Evolutionary conservation across 2,797 vertebrate genomes (phyloP), one percentile per base, ranked within the genome.

Genomic region (Poeciliopsis gracilis): DNA sequence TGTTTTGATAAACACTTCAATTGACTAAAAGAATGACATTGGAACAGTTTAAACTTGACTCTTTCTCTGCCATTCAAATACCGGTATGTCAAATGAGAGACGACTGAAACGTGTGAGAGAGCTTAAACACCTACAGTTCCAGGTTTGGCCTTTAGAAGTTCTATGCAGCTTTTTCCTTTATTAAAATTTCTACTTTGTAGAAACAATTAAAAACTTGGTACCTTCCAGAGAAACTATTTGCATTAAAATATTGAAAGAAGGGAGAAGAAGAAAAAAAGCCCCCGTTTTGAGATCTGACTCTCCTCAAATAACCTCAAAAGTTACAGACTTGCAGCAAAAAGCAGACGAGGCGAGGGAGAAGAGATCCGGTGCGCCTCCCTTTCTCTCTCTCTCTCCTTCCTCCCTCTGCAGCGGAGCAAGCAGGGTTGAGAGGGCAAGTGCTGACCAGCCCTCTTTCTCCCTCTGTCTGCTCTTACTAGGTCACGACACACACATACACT

Each of bases 361-460:
- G 84, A 87, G 90, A 93, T 82, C 46, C 85, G 88, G 86, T 86
- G 79, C 88, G 78, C 80, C 81, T 69, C 66, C 66, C 38, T 43
- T 51, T 76, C 76, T 46, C 78, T 61, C 76, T 46, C 78, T 67
- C 49, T 75, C 69, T 78, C 73, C 43, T 38, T 76, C 77, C 72
- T 70, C 77, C 67, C 78, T 49, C 45, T 96, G 95, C 94, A 95
- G 92, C 84, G 73, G 86, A 91, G 94, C 95, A 95, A 95, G 93
- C 94, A 90, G 95, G 94, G 95, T 96, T 96, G 95, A 96, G 91
- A 96, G 97, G 96, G 92, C 97, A 96, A 94, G 91, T 95, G 94
- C 95, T 96, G 95, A 95, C 95, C 95, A 95, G 95, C 95, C 96
- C 95, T 96, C 95, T 97, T 97, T 96, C 94, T 95, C 93, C 94